phyloP scores from a whole-genome alignment of 1,140 invertebrate genomes.

The Pollicipes pollicipes region DNA sequence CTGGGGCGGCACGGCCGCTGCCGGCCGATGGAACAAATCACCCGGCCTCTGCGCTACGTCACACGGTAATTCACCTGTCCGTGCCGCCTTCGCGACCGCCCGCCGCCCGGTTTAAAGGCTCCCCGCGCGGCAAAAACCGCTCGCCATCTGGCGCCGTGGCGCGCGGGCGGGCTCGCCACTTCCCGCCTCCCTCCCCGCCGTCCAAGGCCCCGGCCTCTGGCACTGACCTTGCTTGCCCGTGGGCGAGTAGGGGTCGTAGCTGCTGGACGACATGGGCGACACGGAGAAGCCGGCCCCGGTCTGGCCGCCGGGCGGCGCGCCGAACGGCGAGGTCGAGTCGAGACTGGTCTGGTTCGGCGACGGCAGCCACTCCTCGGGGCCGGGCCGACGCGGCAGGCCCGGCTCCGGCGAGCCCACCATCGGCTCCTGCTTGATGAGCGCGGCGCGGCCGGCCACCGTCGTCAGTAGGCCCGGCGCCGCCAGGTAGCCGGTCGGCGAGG shows the following conservation, averaged over 20 bases:
- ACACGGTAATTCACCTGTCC: too few species aligned
- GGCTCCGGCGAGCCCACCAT: neutral
- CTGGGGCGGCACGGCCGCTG: too few species aligned
- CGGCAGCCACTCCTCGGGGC: conserved; percentile 26
- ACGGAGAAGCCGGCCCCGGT: conserved; percentile 52
- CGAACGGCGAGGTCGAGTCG: conserved; percentile 37
- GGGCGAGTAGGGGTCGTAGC: conserved; percentile 68
- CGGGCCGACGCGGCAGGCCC: neutral
- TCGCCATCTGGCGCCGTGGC: too few species aligned
- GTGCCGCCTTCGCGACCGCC: too few species aligned
- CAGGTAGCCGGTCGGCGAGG: neutral
- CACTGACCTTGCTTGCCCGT: conserved; percentile 65
- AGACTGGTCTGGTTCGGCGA: conserved; percentile 32
- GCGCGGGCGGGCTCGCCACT: too few species aligned
- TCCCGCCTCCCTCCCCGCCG: neutral
- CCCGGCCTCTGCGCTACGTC: too few species aligned
- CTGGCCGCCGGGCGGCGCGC: neutral
- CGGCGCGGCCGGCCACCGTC: neutral
- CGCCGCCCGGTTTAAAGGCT: too few species aligned
- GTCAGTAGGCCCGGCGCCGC: neutral
- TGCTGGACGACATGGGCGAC: conserved; percentile 50
- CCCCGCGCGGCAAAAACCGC: too few species aligned
- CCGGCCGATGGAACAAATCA: too few species aligned
- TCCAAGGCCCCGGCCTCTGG: neutral
- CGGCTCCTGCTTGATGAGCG: conserved; percentile 5